Evolutionary conservation across 2,113 vertebrate genomes (phyloP).

Genomic region (Lophura nycthemera): DNA sequence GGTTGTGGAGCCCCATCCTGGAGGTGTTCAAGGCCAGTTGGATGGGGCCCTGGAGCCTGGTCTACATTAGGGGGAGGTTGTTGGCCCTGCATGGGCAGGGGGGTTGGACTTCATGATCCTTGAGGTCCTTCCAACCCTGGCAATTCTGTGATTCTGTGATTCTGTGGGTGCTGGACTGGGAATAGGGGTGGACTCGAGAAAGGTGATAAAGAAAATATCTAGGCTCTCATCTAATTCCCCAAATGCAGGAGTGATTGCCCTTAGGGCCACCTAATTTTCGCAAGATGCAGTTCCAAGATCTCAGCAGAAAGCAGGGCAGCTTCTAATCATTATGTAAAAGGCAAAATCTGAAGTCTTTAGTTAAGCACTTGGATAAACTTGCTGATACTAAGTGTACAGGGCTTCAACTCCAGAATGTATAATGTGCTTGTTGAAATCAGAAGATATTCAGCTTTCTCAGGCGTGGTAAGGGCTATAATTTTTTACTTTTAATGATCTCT

Average conservation of each 20-base stretch:
- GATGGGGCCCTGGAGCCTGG: too few relatives aligned
- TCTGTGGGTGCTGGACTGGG: neutral
- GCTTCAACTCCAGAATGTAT: neutral
- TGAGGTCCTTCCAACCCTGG: too few relatives aligned
- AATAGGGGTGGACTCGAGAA: neutral
- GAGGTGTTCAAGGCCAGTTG: too few relatives aligned
- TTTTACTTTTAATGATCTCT: neutral
- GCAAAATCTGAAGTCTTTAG: neutral
- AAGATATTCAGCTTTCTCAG: neutral
- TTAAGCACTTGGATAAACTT: neutral
- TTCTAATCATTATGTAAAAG: neutral
- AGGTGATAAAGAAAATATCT: neutral
- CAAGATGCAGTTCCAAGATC: neutral
- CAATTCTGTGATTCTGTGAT: too few relatives aligned
- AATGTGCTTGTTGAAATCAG: neutral
- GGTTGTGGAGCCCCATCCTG: too few relatives aligned
- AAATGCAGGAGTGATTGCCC: accelerated
- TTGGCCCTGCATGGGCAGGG: too few relatives aligned
- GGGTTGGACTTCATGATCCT: too few relatives aligned
- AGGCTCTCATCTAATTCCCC: neutral
- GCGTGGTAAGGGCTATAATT: neutral
- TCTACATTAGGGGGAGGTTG: too few relatives aligned
- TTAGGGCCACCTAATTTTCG: neutral
- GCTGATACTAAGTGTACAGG: neutral
- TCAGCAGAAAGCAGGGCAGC: neutral